phyloP scores from a whole-genome alignment of 2,888 invertebrate species.

The Electrophaes corylata region DNA sequence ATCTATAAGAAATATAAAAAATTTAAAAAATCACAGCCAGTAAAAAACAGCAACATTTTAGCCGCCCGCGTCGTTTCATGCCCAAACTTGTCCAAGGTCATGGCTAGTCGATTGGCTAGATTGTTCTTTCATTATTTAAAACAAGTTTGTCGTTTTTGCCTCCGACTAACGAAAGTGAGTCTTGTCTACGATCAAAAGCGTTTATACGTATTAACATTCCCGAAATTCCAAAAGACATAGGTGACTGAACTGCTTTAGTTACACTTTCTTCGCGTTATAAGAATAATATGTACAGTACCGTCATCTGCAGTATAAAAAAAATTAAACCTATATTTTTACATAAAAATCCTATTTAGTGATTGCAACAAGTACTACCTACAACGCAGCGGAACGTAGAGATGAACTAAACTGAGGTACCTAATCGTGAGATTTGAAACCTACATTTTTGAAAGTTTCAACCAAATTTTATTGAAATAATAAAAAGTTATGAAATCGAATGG shows the following conservation, averaged over 20 bases:
- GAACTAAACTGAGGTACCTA: too few relatives aligned
- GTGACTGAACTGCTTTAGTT: constrained; percentile 5
- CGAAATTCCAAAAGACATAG: constrained; percentile 10
- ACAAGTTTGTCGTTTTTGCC: constrained; percentile 59
- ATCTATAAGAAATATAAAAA: too few relatives aligned
- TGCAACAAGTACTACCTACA: too few relatives aligned
- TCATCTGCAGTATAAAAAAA: too few relatives aligned
- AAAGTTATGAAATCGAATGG: too few relatives aligned
- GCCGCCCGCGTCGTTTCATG: constrained; percentile 38
- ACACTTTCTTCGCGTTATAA: not conserved
- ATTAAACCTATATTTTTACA: too few relatives aligned
- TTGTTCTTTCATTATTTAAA: constrained; percentile 49
- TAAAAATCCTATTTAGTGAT: too few relatives aligned
- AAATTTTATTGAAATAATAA: too few relatives aligned
- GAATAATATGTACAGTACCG: not conserved
- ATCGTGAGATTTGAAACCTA: too few relatives aligned
- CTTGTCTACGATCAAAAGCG: constrained; percentile 23
- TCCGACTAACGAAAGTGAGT: constrained; percentile 52
- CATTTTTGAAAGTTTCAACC: too few relatives aligned
- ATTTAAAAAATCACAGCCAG: too few relatives aligned
- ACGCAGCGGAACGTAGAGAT: too few relatives aligned
- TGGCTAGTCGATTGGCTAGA: constrained; percentile 45
- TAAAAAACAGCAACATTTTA: constrained; percentile 39
- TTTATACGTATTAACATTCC: constrained; percentile 23
- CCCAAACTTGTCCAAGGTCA: constrained; percentile 55